These are phyloP conservation scores for Imbricaverruca yamaguchii DNA, from an alignment of 2,888 invertebrate genomes.

Conservation along the genomic window DNA sequence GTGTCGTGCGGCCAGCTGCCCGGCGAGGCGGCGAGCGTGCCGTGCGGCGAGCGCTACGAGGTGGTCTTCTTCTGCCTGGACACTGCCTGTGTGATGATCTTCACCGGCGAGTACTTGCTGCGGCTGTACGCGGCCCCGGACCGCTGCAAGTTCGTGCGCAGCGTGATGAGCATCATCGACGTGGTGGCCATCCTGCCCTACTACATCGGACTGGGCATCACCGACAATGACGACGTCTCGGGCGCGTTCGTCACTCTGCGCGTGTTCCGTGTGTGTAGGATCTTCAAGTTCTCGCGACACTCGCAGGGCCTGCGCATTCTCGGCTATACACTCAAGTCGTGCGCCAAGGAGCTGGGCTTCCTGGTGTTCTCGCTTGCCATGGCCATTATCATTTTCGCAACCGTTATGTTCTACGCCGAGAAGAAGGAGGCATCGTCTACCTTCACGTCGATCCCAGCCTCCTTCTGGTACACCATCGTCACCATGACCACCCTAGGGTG, in stretches of 20 bases:
- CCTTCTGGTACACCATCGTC: slow-evolving; percentile 99
- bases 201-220: slow-evolving; percentile 95
- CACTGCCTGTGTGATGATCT: slow-evolving; percentile 99
- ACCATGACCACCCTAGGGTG: slow-evolving; percentile 99
- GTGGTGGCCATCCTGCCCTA: slow-evolving; percentile 99
- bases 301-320: slow-evolving; percentile 93
- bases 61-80: slow-evolving; percentile 98
- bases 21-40: slow-evolving; percentile 48
- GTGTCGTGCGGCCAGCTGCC: slow-evolving; percentile 86
- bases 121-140: slow-evolving; percentile 94
- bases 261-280: slow-evolving; percentile 98
- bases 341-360: slow-evolving; percentile 98
- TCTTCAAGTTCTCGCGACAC: slow-evolving; percentile 99
- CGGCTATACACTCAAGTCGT: slow-evolving; percentile 97
- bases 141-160: slow-evolving; percentile 90
- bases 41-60: slow-evolving; percentile 96
- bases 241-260: slow-evolving; percentile 98
- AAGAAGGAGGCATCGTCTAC: slow-evolving; percentile 94
- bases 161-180: slow-evolving; percentile 99
- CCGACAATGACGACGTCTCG: slow-evolving; percentile 89
- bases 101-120: slow-evolving; percentile 60
- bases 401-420: slow-evolving; percentile 99
- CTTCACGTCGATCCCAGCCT: slow-evolving; percentile 98
- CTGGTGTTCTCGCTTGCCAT: slow-evolving; percentile 98
- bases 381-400: slow-evolving; percentile 99